These are phyloP conservation scores for Ia io DNA, from an alignment of 2,113 vertebrate genomes.

Conservation along the genomic window DNA sequence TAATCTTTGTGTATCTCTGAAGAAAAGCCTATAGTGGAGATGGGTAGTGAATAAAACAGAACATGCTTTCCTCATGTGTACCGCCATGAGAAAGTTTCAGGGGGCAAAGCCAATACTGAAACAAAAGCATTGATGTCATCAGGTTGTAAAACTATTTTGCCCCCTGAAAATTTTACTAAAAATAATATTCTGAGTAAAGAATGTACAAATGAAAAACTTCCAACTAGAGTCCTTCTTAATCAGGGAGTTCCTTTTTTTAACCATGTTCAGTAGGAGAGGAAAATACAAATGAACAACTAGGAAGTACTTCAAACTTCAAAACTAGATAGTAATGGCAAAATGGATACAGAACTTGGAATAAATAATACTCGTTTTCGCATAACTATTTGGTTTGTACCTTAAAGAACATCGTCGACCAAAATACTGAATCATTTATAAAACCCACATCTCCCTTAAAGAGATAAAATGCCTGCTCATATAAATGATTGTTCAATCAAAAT, in stretches of 20 bases:
- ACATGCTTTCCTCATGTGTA: not conserved
- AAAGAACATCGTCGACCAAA: not conserved
- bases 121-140: not conserved
- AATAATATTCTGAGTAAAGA: not conserved
- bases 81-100: not conserved
- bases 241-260: not conserved
- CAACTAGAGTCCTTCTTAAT: not conserved
- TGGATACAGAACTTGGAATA: not conserved
- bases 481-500: constrained; percentile 27
- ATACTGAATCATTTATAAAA: constrained; percentile 10
- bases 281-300: not conserved
- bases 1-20: not conserved
- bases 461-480: not conserved
- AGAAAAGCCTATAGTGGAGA: not conserved
- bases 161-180: not conserved
- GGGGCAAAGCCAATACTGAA: not conserved
- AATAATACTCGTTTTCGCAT: not conserved
- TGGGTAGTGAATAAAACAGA: not conserved
- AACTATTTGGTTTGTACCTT: not conserved
- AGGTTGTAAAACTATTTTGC: not conserved
- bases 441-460: not conserved
- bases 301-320: constrained; percentile 6
- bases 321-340: not conserved
- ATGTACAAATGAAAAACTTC: not conserved
- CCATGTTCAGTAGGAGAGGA: not conserved